Conservation (phyloP, 2,888 invertebrate species). For the Agrochola lychnidis region DNA sequence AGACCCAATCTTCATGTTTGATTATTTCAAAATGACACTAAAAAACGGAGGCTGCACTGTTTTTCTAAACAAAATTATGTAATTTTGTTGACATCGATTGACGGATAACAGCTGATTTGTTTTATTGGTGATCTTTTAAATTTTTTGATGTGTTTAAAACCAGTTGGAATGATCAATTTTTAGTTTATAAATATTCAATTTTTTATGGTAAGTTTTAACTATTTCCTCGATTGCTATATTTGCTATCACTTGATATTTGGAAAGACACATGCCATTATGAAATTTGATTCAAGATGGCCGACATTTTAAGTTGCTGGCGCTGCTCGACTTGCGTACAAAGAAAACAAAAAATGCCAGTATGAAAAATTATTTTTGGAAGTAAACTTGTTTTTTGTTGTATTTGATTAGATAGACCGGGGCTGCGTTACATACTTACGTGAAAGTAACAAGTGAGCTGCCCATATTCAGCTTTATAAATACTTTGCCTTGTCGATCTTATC, state of each 20-base stretch:
- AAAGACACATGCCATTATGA: slow-evolving; percentile 83
- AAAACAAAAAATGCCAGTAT: slow-evolving; percentile 74
- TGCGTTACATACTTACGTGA: background rate
- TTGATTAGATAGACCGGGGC: background rate
- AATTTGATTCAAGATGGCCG: slow-evolving; percentile 88
- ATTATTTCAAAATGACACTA: slow-evolving; percentile 86
- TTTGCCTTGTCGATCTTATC: slow-evolving; percentile 10
- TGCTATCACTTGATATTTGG: slow-evolving; percentile 83
- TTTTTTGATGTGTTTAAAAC: slow-evolving; percentile 67
- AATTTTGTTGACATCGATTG: slow-evolving; percentile 91
- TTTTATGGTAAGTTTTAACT: slow-evolving; percentile 74
- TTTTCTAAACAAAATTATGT: slow-evolving; percentile 91
- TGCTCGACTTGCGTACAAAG: slow-evolving; percentile 55
- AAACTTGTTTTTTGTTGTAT: slow-evolving; percentile 29
- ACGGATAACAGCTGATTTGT: slow-evolving; percentile 91
- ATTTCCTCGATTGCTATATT: slow-evolving; percentile 66
- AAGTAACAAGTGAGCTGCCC: background rate
- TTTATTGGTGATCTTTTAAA: slow-evolving; percentile 87
- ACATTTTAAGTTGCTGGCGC: slow-evolving; percentile 57
- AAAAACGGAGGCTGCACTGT: slow-evolving; percentile 88
- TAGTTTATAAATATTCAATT: slow-evolving; percentile 71
- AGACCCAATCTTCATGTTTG: slow-evolving; percentile 84
- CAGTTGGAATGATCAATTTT: slow-evolving; percentile 63
- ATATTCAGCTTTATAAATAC: slow-evolving; percentile 20
- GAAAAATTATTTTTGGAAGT: slow-evolving; percentile 65